A percentile compares a stretch with the other conserved stretches of the same genome.
Conservation (phyloP, 2,113 vertebrate species). For the Cottus gobio region DNA sequence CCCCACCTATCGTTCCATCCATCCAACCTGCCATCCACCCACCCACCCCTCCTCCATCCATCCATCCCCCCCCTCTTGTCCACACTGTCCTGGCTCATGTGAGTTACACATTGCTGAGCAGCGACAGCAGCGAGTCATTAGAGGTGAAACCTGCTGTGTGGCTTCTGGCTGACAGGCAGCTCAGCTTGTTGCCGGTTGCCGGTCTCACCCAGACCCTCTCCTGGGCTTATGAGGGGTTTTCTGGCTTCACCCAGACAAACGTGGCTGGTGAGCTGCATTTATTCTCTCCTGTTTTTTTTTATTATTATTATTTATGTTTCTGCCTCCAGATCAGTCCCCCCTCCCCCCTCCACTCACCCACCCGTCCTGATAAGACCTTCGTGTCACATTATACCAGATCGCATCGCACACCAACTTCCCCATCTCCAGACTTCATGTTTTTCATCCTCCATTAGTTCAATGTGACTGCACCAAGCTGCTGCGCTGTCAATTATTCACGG, state of each 20-base stretch:
- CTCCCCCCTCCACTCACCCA: neutral
- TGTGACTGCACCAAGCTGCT: slow-evolving; percentile 49
- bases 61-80: too few species aligned
- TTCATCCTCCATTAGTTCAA: slow-evolving; percentile 63
- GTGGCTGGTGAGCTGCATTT: neutral
- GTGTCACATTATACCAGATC: slow-evolving; percentile 31
- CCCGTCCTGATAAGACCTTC: slow-evolving; percentile 13
- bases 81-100: neutral
- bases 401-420: neutral
- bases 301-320: neutral
- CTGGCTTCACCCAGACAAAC: neutral
- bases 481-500: slow-evolving; percentile 75
- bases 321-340: neutral
- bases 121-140: neutral
- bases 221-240: neutral
- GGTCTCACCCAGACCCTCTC: neutral
- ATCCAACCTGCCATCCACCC: too few species aligned
- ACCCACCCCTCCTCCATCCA: too few species aligned
- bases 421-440: slow-evolving; percentile 49
- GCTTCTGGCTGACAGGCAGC: neutral
- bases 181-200: neutral
- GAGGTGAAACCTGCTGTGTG: neutral
- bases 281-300: neutral
- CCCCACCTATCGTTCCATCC: too few species aligned
- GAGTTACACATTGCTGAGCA: too few species aligned